Evolutionary conservation across 2,797 vertebrate genomes (phyloP).

Genomic region (Capromys pilorides): DNA sequence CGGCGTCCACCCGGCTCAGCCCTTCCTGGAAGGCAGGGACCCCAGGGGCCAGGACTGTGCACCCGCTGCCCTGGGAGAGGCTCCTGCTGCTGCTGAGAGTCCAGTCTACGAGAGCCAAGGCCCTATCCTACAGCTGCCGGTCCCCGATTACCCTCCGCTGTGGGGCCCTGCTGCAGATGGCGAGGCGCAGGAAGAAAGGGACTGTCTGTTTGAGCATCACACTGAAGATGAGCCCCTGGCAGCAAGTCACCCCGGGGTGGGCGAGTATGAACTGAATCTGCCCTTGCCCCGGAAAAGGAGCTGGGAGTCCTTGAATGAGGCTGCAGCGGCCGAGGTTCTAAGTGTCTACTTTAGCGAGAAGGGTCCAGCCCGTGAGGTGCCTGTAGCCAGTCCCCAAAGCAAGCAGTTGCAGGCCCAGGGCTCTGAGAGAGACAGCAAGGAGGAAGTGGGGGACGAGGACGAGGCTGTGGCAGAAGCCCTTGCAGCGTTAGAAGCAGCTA

Average conservation of each 20-base stretch:
- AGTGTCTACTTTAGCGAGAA: not conserved
- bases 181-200: not conserved
- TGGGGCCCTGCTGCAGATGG: not conserved
- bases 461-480: slow-evolving; percentile 95
- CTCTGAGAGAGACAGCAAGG: not conserved
- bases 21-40: slow-evolving; percentile 53
- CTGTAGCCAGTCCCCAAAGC: not conserved
- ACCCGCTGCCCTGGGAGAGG: not conserved
- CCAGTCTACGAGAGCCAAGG: not conserved
- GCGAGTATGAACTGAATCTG: not conserved
- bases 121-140: slow-evolving; percentile 49
- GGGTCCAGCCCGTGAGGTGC: not conserved
- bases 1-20: not conserved
- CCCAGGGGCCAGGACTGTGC: not conserved
- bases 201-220: not conserved
- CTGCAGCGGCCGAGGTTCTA: not conserved
- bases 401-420: not conserved
- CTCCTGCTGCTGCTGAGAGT: slow-evolving; percentile 33
- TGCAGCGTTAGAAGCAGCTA: slow-evolving; percentile 94
- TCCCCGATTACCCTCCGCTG: slow-evolving; percentile 62
- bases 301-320: slow-evolving; percentile 44
- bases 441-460: slow-evolving; percentile 86
- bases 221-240: slow-evolving; percentile 2
- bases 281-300: not conserved
- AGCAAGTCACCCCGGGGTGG: not conserved